Percentiles rank a stretch among this genome's conserved stretches.
Conservation (phyloP, 30 jellyfish, hydroid and myxozoan genomes). For the Chrysaora quinquecirrha region DNA sequence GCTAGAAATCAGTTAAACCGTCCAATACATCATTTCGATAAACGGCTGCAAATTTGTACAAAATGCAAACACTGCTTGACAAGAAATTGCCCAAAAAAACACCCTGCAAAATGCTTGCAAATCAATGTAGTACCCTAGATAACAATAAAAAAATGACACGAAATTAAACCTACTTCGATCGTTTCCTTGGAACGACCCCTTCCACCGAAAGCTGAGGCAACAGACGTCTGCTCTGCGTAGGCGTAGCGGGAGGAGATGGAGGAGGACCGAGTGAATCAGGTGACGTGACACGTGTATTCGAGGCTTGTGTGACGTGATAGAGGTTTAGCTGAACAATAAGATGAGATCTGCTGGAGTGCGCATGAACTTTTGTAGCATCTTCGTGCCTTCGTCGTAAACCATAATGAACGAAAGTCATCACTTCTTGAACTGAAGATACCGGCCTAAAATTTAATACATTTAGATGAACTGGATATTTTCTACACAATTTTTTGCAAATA, state of each 20-base stretch:
- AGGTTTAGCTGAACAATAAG: slow-evolving; percentile 87
- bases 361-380: slow-evolving; percentile 88
- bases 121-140: too few species aligned
- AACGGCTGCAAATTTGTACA: too few species aligned
- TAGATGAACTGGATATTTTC: too few species aligned
- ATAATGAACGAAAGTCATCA: slow-evolving; percentile 69
- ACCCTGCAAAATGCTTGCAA: too few species aligned
- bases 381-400: slow-evolving; percentile 89
- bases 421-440: slow-evolving; percentile 72
- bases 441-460: too few species aligned
- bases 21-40: too few species aligned
- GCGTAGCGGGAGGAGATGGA: slow-evolving; percentile 74
- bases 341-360: slow-evolving; percentile 94
- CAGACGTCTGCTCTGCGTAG: slow-evolving; percentile 73
- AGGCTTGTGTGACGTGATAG: slow-evolving; percentile 56
- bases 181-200: slow-evolving; percentile 35
- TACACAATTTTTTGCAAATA: too few species aligned
- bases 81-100: too few species aligned
- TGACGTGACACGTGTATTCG: slow-evolving; percentile 65
- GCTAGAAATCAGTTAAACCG: too few species aligned
- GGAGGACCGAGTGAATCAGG: slow-evolving; percentile 60
- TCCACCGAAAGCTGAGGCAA: slow-evolving; percentile 70
- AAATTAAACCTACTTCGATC: slow-evolving; percentile 74
- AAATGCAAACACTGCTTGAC: too few species aligned
- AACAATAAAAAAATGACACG: too few species aligned